Base-by-base conservation (phyloP, 2,113 vertebrate genomes). In the Syngnathus floridae region DNA sequence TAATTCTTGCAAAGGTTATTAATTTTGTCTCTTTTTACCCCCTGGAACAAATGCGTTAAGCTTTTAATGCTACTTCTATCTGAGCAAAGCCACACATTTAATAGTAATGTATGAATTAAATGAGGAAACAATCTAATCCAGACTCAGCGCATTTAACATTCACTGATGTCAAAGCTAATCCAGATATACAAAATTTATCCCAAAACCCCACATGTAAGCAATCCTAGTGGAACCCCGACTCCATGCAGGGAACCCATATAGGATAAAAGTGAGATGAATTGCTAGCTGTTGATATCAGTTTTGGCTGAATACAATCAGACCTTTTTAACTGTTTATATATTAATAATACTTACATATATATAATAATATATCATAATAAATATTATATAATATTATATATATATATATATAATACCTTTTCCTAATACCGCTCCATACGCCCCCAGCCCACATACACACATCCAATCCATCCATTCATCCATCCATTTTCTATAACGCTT, bases 121-220 rank as follows among this genome's bases (percentile, higher is more conserved):
- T 70, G 54, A 49, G 69, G 59, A 67, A 82, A 78, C 70, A 70
- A 79, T 81, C 75, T 86, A 88, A 88, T 85, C 85, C 82, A 77
- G 48, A 81, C 12, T 60, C 66, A 74, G 74, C 73, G 69, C 69
- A 5, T 87, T 86, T 79, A 86, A 87, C 75, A 56, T 57, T 72
- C 68, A 70, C 79, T 84, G 82, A 86, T 83, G 77, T 79, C 74
- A 80, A 67, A 74, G 70, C 69, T 89, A 86, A 88, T 89, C 82
- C 84, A 82, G 60, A 79, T 81, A 87, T 81, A 76, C 79, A 74
- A 88, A 82, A 17, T 86, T 66, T 72, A 85, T 84, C 84, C 83
- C 62, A 77, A 86, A 88, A 81, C 76, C 54, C 76, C 68, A 81
- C 74, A 87, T 85, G 83, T 80, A 87, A 86, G 78, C 86, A 86